Base-by-base conservation (phyloP, 2,888 invertebrate species). In the Saturnia pavonia region DNA sequence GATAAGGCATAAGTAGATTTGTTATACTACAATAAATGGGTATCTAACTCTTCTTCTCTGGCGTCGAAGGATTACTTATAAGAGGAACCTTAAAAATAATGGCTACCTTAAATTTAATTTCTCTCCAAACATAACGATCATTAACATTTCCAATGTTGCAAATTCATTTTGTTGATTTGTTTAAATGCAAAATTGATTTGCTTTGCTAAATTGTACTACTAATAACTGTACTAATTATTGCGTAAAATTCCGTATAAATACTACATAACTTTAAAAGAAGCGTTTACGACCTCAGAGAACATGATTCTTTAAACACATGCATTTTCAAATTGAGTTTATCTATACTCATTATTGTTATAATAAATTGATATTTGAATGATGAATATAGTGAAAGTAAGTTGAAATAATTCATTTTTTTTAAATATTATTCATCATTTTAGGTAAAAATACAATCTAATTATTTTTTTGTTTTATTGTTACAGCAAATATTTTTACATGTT, bases 121-220 rank as follows among this genome's bases (percentile, higher is more conserved):
- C 57, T 34, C 7, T n/a, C 6, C 19, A 63, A 63, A 34, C 11
- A 65, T 1, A 1, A 65, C 34, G 11, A n/a, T 19, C 68, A 71
- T 71, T 66, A 68, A 22, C 42, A 68, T 42, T 22, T 48, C 34
- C 63, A 68, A 25, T 60, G 63, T 40, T 48, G 27, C 71, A 63
- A 63, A 63, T 71, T 54, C 22, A 54, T 66, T 71, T 57, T 69
- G 70, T 69, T 70, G 72, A 72, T 69, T 69, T 69, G 54, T 14
- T 69, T 71, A 68, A 16, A 22, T 68, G 25, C 57, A 75, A 74
- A 78, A 68, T 63, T 65, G 27, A 77, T 80, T 79, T 71, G 79
- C 74, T 71, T 73, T 74, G 78, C 73, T 76, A 72, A 75, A 76
- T 78, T 74, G 72, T 72, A 40, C 0, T n/a, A 12, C 19, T 40